These are phyloP conservation scores for Ophion ventricosus DNA, from an alignment of 2,888 invertebrate genomes.

Conservation along the genomic window DNA sequence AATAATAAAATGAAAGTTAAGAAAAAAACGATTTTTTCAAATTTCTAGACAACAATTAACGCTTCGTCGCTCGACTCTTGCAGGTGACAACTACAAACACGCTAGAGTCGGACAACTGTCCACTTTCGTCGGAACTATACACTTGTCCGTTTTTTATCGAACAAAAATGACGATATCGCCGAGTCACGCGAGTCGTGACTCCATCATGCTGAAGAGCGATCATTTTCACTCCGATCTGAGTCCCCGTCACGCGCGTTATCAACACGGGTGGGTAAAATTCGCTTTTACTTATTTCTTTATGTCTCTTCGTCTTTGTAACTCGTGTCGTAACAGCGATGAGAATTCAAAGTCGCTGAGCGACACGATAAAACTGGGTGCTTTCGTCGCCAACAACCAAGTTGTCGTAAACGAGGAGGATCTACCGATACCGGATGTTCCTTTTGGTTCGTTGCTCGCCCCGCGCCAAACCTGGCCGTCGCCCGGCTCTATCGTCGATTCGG, in stretches of 20 bases:
- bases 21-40: too few species aligned
- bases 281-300: neutral
- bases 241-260: conserved; percentile 88
- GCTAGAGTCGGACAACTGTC: conserved; percentile 93
- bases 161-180: conserved; percentile 96
- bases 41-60: too few species aligned
- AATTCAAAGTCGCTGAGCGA: conserved; percentile 89
- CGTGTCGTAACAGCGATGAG: conserved; percentile 85
- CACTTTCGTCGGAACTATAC: conserved; percentile 93
- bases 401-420: conserved; percentile 85
- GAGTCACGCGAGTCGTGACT: conserved; percentile 88
- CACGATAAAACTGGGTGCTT: conserved; percentile 91
- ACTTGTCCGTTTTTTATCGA: conserved; percentile 93
- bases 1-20: too few species aligned
- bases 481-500: conserved; percentile 66
- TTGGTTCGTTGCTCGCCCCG: conserved; percentile 85
- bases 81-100: conserved; percentile 92
- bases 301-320: neutral
- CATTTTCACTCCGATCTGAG: conserved; percentile 92
- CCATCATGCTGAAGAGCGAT: conserved; percentile 95
- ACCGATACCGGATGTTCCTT: conserved; percentile 87
- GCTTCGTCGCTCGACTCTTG: conserved; percentile 60
- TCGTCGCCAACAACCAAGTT: conserved; percentile 88
- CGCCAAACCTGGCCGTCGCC: conserved; percentile 79
- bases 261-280: conserved; percentile 83